phyloP scores from a whole-genome alignment of 2,888 invertebrate genomes.

The Leptinotarsa juncta region DNA sequence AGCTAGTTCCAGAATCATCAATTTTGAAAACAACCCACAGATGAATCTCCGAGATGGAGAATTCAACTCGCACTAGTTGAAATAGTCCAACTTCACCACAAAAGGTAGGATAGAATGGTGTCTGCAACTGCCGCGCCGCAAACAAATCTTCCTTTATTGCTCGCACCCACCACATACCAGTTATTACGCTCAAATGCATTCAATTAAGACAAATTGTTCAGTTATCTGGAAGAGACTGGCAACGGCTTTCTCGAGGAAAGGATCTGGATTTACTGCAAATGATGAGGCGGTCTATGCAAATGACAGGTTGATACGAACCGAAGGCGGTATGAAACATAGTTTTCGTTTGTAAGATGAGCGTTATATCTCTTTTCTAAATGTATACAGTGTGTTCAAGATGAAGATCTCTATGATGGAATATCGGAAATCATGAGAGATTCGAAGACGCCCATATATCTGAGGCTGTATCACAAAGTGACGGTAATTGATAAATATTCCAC shows the following conservation, averaged over 20 bases:
- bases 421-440: too few species aligned
- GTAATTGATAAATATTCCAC: too few species aligned
- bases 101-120: background rate
- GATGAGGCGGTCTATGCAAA: background rate
- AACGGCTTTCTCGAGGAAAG: background rate
- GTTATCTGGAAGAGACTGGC: background rate
- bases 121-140: background rate
- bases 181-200: background rate
- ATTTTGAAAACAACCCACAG: too few species aligned
- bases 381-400: too few species aligned
- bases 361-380: too few species aligned
- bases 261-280: background rate
- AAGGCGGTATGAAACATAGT: background rate
- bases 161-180: background rate
- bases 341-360: too few species aligned
- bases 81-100: background rate
- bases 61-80: background rate
- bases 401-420: too few species aligned
- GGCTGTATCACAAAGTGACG: too few species aligned
- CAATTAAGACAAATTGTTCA: constrained; percentile 4
- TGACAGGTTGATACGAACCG: background rate
- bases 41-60: too few species aligned
- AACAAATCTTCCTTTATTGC: background rate
- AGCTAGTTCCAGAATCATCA: too few species aligned
- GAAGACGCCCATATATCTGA: too few species aligned